Evolutionary conservation across 2,797 vertebrate species (phyloP).

Genomic region (Sebastes kiyomatsui): DNA sequence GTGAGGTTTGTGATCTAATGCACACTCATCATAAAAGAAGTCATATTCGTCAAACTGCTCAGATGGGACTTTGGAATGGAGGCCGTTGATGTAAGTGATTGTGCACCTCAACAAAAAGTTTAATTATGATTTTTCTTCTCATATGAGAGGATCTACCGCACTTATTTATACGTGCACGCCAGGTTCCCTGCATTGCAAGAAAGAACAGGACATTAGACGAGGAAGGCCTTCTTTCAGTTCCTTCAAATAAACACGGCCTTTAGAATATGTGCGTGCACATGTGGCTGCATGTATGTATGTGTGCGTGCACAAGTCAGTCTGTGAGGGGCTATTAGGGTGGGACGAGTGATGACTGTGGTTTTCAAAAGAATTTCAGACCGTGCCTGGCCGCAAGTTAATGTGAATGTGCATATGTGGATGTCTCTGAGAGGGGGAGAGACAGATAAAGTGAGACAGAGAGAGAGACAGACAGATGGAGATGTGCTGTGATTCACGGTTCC

Average conservation of each 20-base stretch:
- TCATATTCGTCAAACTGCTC: neutral
- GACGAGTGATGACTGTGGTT: constrained; percentile 70
- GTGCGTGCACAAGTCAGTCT: constrained; percentile 32
- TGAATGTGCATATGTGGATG: constrained; percentile 47
- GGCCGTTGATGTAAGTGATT: neutral
- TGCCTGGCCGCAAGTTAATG: constrained; percentile 57
- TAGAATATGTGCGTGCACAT: constrained; percentile 26
- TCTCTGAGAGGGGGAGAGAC: constrained; percentile 29
- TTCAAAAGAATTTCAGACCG: constrained; percentile 65
- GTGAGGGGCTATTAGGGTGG: constrained; percentile 67
- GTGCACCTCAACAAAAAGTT: neutral
- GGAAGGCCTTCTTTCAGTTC: constrained; percentile 83
- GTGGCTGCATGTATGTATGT: neutral
- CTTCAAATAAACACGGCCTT: constrained; percentile 71
- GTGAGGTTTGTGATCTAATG: neutral
- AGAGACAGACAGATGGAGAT: constrained; percentile 30
- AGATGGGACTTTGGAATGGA: neutral
- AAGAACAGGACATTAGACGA: constrained; percentile 60
- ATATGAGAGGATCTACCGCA: neutral
- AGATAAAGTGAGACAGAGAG: constrained; percentile 17
- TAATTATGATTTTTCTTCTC: neutral
- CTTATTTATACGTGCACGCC: neutral
- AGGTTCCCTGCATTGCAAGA: constrained; percentile 22
- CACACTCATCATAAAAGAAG: neutral
- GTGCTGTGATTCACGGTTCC: constrained; percentile 73